Evolutionary conservation across 2,888 invertebrate species (phyloP), one percentile per base, ranked within the genome.

Genomic region (Drosophila percnosoma): DNA sequence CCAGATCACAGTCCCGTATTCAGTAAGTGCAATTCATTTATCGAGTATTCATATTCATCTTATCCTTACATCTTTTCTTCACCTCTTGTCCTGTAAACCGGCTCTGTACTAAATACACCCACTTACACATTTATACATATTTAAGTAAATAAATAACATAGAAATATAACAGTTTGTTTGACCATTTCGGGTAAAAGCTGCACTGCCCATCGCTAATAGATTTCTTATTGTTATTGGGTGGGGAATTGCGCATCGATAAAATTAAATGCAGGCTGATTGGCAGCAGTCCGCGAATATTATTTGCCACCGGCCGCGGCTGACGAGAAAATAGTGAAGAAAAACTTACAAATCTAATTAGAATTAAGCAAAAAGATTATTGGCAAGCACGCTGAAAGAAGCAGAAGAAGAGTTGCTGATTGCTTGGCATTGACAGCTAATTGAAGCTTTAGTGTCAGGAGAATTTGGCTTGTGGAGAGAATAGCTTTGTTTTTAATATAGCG

Each of bases 1-100:
- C 96, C 97, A 92, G 97, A 97, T 93, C 96, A 97, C 93, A 97
- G 97, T 94, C 97, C 97, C 87, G 97, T 97, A 90, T 97, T 97
- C 93, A 97, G 97, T 97, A 94, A 97, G 97, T 95, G 84, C 51
- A 2, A 24, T 15, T 15, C 15, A 64, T 36, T 33, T 24, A 45
- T 24, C 21, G 18, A 34, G 24, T 21, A 58, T 29, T n/a, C 13
- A 38, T 55, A 29, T 36, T 38, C 8, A 15, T 8, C 24, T 24
- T 45, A 8, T 45, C 2, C 15, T 24, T 24, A 24, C 15, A 24
- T 45, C 0, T 10, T n/a, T 10, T 10, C 38, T 38, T 10, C 18
- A n/a, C 8, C 18, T 40, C 8, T 18, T 40, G 18, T 2, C 38
- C 8, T 38, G 18, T 18, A 38, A 18, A 38, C 18, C 38, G 18